Evolutionary conservation across 2,888 invertebrate species (phyloP).

Genomic region (Operophtera brumata): DNA sequence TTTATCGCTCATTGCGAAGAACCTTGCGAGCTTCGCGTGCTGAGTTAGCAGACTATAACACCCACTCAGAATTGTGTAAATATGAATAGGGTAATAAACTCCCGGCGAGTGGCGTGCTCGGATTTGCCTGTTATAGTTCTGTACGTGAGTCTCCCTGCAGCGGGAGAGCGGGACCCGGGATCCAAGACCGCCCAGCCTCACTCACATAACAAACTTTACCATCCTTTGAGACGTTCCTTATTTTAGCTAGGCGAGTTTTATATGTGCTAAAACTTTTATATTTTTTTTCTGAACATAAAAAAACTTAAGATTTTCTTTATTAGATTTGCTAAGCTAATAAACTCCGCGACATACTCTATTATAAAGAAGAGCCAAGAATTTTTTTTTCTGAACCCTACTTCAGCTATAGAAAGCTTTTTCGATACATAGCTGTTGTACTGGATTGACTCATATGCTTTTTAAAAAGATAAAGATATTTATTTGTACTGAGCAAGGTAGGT

Average conservation of each 20-base stretch:
- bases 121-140: conserved; percentile 71
- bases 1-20: conserved; percentile 21
- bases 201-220: conserved; percentile 62
- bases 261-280: conserved; percentile 29
- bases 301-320: conserved; percentile 16
- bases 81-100: conserved; percentile 76
- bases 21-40: conserved; percentile 24
- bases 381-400: background rate
- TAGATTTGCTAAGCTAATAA: conserved; percentile 10
- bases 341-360: conserved; percentile 6
- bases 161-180: conserved; percentile 30
- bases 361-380: conserved; percentile 2
- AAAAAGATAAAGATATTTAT: no score
- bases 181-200: conserved; percentile 37
- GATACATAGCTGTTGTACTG: no score
- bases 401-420: no score
- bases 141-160: conserved; percentile 63
- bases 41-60: conserved; percentile 41
- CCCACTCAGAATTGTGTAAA: conserved; percentile 71
- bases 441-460: no score
- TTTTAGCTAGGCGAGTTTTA: conserved; percentile 42
- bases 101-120: conserved; percentile 62
- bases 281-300: conserved; percentile 29
- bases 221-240: conserved; percentile 55
- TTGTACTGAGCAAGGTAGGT: no score